Evolutionary conservation across 1,140 invertebrate genomes (phyloP), one percentile per base, ranked within the genome.

Genomic region (Eciton burchellii): DNA sequence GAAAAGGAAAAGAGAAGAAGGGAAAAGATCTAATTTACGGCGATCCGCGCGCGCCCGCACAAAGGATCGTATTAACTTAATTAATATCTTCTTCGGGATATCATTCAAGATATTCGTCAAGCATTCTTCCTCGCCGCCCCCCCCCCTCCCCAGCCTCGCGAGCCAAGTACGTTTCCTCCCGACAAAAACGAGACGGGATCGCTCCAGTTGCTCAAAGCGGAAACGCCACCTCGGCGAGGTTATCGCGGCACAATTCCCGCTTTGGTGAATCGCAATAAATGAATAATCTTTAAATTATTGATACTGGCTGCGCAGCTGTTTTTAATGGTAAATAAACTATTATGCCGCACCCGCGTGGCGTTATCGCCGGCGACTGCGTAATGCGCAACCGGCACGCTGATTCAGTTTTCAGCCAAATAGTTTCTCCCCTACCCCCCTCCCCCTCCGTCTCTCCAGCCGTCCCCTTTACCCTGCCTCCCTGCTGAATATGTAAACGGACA

Each of bases 291-390:
- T 45, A 60, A 72, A 85, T 68, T 68, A 47, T n/a, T 16, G 16
- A 59, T 68, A 47, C 24, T 16, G 16, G 52, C 6, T 21, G 63
- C 26, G 57, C 43, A 47, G n/a, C 14, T 79, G 60, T 81, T 84
- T 84, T 73, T 57, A 66, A 59, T 84, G 59, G 81, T 66, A 84
- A 79, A 81, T 82, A 86, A 85, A 86, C 41, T 52, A 63, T 19
- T 26, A 54, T 29, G 45, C n/a, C n/a, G n/a, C 12, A 9, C 26
- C 35, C 56, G 43, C 70, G 24, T 70, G 85, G 85, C 68, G 12
- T 9, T 81, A 84, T 86, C 57, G 43, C 79, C 35, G 56, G 54
- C 35, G 43, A 47, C 26, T 41, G 41, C 56, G 57, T 72, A 57
- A 84, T 21, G 11, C 24, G 47, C 56, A 52, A 49, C n/a, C 54